Evolutionary conservation across 2,113 vertebrate genomes (phyloP).

Genomic region (Dasyprocta punctata): DNA sequence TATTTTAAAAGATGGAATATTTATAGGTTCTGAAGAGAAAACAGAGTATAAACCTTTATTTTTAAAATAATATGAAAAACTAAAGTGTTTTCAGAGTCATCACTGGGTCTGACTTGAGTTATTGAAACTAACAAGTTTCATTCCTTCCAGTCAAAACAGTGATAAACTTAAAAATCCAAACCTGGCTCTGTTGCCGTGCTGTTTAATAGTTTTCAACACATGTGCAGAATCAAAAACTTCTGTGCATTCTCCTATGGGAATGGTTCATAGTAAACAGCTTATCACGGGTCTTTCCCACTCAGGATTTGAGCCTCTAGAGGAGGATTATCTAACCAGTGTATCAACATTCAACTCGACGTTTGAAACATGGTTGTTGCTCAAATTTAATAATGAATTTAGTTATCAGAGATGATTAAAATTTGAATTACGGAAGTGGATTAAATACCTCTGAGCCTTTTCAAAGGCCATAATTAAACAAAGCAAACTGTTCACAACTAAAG

Average conservation of each 20-base stretch:
- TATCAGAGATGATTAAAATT: slow-evolving; percentile 35
- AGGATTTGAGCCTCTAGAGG: neutral
- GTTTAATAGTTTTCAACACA: neutral
- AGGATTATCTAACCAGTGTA: neutral
- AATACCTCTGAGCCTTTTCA: slow-evolving; percentile 27
- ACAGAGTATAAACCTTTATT: neutral
- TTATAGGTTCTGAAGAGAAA: neutral
- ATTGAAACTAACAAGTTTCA: neutral
- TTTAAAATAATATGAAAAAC: neutral
- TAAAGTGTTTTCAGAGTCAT: neutral
- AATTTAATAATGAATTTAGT: slow-evolving; percentile 50
- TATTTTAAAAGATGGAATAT: neutral
- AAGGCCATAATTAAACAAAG: neutral
- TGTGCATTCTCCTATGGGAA: neutral
- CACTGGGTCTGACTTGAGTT: neutral
- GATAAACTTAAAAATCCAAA: neutral
- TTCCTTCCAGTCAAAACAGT: neutral
- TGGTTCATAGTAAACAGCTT: neutral
- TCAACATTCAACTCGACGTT: neutral
- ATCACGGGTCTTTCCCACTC: neutral
- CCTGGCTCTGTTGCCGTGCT: neutral
- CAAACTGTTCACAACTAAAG: slow-evolving; percentile 1
- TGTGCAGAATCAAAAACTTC: neutral
- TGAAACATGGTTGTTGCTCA: neutral
- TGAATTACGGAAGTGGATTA: slow-evolving; percentile 38